These are phyloP conservation scores for Oreochromis spilurus DNA, from an alignment of 2,113 vertebrate genomes.

Conservation along the genomic window DNA sequence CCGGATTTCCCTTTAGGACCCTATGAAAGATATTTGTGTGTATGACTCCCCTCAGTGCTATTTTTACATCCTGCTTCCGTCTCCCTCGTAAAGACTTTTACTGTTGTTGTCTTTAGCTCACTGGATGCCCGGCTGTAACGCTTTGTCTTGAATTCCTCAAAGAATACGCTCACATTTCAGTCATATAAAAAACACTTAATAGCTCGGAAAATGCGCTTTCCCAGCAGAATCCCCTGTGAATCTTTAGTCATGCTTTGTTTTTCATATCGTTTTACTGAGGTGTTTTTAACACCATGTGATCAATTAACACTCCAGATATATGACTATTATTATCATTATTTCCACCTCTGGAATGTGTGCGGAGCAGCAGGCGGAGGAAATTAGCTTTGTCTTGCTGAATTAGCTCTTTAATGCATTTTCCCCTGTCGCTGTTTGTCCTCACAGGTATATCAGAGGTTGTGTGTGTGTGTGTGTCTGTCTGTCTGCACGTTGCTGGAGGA, in stretches of 20 bases:
- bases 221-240: slow-evolving; percentile 50
- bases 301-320: slow-evolving; percentile 45
- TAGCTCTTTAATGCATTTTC: slow-evolving; percentile 7
- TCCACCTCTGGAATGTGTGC: slow-evolving; percentile 8
- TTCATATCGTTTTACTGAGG: slow-evolving; percentile 55
- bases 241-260: slow-evolving; percentile 61
- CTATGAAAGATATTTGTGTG: slow-evolving; percentile 7
- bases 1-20: background rate
- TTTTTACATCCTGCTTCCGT: slow-evolving; percentile 9
- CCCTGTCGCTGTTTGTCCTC: slow-evolving; percentile 20
- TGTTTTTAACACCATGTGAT: slow-evolving; percentile 45
- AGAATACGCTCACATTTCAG: slow-evolving; percentile 40
- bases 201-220: slow-evolving; percentile 58
- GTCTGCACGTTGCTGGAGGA: background rate
- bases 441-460: slow-evolving; percentile 23
- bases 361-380: background rate
- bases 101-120: slow-evolving; percentile 40
- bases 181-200: slow-evolving; percentile 55
- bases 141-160: slow-evolving; percentile 45
- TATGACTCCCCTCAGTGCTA: slow-evolving; percentile 27
- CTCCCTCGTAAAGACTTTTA: slow-evolving; percentile 42
- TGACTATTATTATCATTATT: slow-evolving; percentile 29
- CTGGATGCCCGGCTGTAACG: slow-evolving; percentile 5
- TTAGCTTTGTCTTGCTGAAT: slow-evolving; percentile 26
- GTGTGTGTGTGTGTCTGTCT: background rate